These are phyloP conservation scores for Hermetia illucens DNA, from an alignment of 1,140 invertebrate genomes.

Conservation along the genomic window DNA sequence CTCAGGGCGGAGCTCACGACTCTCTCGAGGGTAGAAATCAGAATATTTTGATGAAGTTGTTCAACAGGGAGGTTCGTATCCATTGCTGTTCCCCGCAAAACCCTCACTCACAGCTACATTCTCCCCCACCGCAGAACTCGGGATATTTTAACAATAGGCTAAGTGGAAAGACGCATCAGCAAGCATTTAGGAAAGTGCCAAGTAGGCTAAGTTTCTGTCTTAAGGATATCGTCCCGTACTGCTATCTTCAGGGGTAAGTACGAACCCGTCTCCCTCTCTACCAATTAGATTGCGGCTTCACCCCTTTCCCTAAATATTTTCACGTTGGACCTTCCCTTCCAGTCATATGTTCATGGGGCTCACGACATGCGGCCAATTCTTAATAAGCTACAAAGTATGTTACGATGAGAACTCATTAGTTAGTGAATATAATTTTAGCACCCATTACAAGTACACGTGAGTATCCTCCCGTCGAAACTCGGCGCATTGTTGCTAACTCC, in stretches of 20 bases:
- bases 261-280: constrained; percentile 3
- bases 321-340: constrained; percentile 27
- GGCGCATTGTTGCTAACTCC: no score
- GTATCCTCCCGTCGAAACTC: constrained; percentile 4
- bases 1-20: no score
- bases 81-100: no score
- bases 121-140: not conserved
- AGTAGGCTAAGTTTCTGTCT: constrained; percentile 42
- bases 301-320: no score
- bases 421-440: constrained; percentile 26
- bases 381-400: constrained; percentile 68
- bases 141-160: constrained; percentile 20
- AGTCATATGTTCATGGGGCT: constrained; percentile 85
- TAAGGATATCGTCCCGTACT: constrained; percentile 38
- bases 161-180: constrained; percentile 24
- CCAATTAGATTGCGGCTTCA: constrained; percentile 6
- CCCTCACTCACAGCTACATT: no score
- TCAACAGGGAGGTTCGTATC: constrained; percentile 24
- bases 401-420: constrained; percentile 32
- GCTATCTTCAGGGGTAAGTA: constrained; percentile 26
- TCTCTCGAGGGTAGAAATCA: not conserved
- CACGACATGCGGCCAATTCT: constrained; percentile 81
- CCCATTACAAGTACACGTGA: constrained; percentile 29
- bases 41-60: constrained; percentile 21
- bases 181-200: constrained; percentile 42